Base-by-base conservation (phyloP, 2,797 vertebrate genomes). In the Etheostoma perlongum region DNA sequence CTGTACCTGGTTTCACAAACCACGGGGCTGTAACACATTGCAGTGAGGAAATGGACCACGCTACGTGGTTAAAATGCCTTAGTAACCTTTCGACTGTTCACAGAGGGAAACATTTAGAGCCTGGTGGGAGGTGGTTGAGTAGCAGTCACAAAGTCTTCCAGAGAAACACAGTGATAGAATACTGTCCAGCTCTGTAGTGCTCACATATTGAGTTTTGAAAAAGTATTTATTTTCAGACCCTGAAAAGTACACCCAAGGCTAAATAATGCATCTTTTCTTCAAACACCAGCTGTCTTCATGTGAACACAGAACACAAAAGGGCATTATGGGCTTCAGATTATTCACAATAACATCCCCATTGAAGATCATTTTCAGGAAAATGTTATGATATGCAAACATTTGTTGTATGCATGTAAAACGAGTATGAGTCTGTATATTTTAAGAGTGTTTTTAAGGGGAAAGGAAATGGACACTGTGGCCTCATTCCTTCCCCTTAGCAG, bases 81-180 rank as follows among this genome's bases (percentile, higher is more conserved):
- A 74, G 69, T 82, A 89, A 91, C 90, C 91, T 91, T 88, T 87
- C 30, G 11, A 83, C 67, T 74, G 79, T 72, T 82, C 76, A 69
- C 77, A 75, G 79, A 88, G 83, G 82, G 78, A 90, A 48, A 85
- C 82, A 85, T 91, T 91, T 83, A 84, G 79, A 87, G 85, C 71
- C 52, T 36, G 44, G 65, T 75, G 67, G 77, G 87, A 80, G 76
- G 77, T 42, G 57, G 76, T 66, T 71, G 78, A 60, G n/a, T 10
- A 69, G 58, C 59, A 51, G 57, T 69, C 67, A 71, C 72, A 87
- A 54, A 85, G 63, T 23, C 60, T 84, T 30, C 11, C 48, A 49
- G 60, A 71, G 36, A 75, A 66, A 67, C 42, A 44, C 5, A 42
- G 47, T 25, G 60, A 73, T 47, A 23, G 64, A 46, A 54, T 21